phyloP scores from a whole-genome alignment of 2,113 vertebrate species.

The Gambusia holbrooki region DNA sequence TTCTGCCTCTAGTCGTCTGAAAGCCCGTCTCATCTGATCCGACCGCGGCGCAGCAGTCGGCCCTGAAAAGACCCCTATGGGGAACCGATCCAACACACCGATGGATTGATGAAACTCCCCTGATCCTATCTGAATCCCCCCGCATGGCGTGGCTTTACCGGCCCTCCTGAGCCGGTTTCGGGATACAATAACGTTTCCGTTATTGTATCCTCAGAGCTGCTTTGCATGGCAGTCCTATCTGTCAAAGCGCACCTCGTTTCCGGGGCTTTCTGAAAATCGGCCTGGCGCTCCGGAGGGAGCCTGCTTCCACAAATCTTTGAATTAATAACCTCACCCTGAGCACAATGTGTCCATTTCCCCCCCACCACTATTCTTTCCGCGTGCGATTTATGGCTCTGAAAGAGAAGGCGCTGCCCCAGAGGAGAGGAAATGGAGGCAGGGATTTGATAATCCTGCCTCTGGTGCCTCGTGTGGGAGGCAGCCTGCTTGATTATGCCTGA shows the following conservation, averaged over 20 bases:
- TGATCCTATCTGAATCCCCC: conserved; percentile 26
- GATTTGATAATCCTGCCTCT: conserved; percentile 51
- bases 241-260: conserved; percentile 9
- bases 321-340: conserved; percentile 57
- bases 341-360: conserved; percentile 33
- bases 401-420: conserved; percentile 24
- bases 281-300: conserved; percentile 40
- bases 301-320: conserved; percentile 45
- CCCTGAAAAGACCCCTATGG: conserved; percentile 6
- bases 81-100: conserved; percentile 16
- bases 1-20: neutral
- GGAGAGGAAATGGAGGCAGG: conserved; percentile 28
- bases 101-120: conserved; percentile 32
- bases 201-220: conserved; percentile 20
- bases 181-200: neutral
- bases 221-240: conserved; percentile 39
- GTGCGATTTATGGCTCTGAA: conserved; percentile 38
- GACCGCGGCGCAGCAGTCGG: neutral
- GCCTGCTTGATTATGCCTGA: conserved; percentile 55
- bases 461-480: conserved; percentile 29
- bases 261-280: conserved; percentile 32
- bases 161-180: conserved; percentile 12
- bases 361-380: conserved; percentile 10
- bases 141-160: neutral
- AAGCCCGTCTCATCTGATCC: too few relatives aligned